phyloP scores from a whole-genome alignment of 2,113 vertebrate genomes.

The Phyllostomus discolor region DNA sequence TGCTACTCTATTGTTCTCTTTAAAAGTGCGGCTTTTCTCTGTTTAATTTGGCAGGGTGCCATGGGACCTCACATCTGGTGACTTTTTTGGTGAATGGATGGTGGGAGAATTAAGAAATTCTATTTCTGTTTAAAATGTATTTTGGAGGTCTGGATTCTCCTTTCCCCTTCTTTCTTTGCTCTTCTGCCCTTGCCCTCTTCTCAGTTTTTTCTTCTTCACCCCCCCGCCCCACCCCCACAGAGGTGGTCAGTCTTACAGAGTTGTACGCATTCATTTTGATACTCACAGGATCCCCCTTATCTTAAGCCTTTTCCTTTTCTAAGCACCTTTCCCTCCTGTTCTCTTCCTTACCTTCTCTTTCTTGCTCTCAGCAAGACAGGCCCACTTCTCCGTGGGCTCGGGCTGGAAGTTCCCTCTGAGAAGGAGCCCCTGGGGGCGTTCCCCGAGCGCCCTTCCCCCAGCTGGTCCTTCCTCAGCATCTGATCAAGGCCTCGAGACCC shows the following conservation, averaged over 20 bases:
- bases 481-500: background rate
- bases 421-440: background rate
- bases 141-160: background rate
- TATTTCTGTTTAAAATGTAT: background rate
- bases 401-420: background rate
- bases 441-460: background rate
- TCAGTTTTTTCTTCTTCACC: background rate
- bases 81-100: background rate
- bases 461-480: background rate
- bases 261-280: accelerated
- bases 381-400: background rate
- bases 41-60: background rate
- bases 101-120: background rate
- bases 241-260: accelerated
- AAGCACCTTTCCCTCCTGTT: background rate
- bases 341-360: background rate
- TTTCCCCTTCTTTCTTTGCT: background rate
- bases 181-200: background rate
- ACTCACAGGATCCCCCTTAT: background rate
- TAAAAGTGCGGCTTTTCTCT: background rate
- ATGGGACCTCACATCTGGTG: background rate
- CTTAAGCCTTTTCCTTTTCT: background rate
- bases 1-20: background rate
- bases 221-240: accelerated
- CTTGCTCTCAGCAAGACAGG: background rate